Evolutionary conservation across 2,113 vertebrate genomes (phyloP).

Genomic region (Zootoca vivipara): DNA sequence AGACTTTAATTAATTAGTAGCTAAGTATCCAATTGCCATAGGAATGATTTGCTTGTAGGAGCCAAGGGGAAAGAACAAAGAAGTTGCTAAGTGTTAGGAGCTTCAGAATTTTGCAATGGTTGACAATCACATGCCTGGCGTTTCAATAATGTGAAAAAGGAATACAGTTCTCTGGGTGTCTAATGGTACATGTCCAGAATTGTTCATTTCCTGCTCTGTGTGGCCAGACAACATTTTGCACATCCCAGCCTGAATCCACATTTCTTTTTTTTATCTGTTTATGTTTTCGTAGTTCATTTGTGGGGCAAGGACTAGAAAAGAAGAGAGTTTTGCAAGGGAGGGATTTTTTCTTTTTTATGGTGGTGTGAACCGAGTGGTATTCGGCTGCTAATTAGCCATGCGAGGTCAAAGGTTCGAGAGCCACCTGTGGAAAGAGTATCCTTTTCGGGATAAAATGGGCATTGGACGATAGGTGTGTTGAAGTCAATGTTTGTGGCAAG

Average conservation of each 20-base stretch:
- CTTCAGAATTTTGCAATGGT: background rate
- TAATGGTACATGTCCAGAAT: background rate
- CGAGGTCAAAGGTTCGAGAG: conserved; percentile 71
- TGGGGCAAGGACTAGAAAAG: background rate
- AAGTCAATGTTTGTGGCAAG: conserved; percentile 62
- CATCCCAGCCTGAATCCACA: background rate
- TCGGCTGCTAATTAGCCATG: conserved; percentile 58
- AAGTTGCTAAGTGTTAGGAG: background rate
- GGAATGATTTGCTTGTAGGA: background rate
- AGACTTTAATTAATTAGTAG: too few relatives aligned
- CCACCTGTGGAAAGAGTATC: conserved; percentile 71
- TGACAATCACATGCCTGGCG: background rate
- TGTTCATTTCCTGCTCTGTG: background rate
- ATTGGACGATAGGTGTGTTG: conserved; percentile 62
- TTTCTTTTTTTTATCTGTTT: background rate
- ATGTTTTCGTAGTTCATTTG: conserved; percentile 13
- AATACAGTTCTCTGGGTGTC: background rate
- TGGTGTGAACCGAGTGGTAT: conserved; percentile 50
- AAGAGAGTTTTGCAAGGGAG: background rate
- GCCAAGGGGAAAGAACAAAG: background rate
- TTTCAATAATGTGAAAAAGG: background rate
- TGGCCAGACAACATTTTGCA: background rate
- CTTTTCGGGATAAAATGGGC: conserved; percentile 47
- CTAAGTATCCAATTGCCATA: background rate
- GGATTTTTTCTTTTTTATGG: conserved; percentile 49